phyloP scores from a whole-genome alignment of 2,113 vertebrate genomes.

The Acrocephalus arundinaceus region DNA sequence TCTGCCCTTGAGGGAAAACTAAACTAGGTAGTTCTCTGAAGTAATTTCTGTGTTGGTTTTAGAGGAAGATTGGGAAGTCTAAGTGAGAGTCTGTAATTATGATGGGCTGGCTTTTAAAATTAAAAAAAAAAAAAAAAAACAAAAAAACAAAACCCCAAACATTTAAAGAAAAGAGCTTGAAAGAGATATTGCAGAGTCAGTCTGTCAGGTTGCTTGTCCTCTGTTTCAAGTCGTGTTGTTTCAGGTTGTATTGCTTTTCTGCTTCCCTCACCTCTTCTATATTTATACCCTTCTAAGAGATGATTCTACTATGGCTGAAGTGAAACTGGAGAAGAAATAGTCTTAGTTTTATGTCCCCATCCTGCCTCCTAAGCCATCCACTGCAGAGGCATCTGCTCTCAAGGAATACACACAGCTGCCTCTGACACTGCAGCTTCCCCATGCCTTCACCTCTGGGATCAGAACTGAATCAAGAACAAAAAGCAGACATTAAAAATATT shows the following conservation, averaged over 20 bases:
- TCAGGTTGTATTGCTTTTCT: neutral
- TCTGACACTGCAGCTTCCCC: neutral
- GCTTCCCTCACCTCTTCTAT: neutral
- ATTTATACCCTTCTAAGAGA: neutral
- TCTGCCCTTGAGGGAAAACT: neutral
- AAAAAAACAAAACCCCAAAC: neutral
- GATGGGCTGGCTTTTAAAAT: neutral
- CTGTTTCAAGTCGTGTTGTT: neutral
- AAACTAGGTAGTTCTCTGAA: neutral
- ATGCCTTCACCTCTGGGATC: neutral
- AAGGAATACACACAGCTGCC: neutral
- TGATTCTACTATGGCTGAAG: neutral
- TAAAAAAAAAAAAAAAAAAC: neutral
- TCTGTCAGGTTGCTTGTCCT: neutral
- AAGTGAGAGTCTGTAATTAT: neutral
- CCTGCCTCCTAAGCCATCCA: neutral
- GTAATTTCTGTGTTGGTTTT: neutral
- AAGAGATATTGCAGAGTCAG: neutral
- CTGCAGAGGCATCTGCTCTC: neutral
- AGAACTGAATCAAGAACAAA: neutral
- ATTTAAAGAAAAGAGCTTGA: neutral
- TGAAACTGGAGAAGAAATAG: neutral
- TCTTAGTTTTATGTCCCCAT: neutral
- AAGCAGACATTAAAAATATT: neutral
- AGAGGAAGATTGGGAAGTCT: neutral